Evolutionary conservation across 2,113 vertebrate species (phyloP), one percentile per base, ranked within the genome.

Genomic region (Nibea coibor): DNA sequence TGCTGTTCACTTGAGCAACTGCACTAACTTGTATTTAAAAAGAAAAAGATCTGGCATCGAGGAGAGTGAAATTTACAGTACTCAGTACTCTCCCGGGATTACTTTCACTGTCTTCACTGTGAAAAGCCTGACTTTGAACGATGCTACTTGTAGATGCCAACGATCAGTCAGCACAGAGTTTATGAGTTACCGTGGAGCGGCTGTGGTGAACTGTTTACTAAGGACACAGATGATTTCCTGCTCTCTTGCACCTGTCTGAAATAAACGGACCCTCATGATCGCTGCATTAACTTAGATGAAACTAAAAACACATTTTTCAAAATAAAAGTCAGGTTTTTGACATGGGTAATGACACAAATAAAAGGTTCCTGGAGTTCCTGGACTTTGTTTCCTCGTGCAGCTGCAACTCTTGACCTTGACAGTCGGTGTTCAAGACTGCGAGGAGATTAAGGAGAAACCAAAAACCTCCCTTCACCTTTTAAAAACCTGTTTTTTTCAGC

Each of bases 211-310:
- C 24, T 43, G 8, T 53, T 57, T 10, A 5, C 24, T 45, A 53
- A 43, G 19, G 47, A 75, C 50, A 10, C 19, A 11, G 24, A 16
- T 42, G 42, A 5, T 65, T 57, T 58, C 26, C 53, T 5, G 1
- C 39, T 28, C 5, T 45, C 53, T 22, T 80, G 39, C 70, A 75
- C 51, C 50, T 64, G 72, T 70, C 65, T 71, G 3, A 26, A 78
- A 69, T 5, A 42, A 14, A 78, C 2, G 26, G 8, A 10, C 14
- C 43, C 24, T 57, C 11, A 10, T 57, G 62, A 64, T 42, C 19
- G 9, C 57, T 63, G 47, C 54, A 54, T 15, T 54, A 20, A 50
- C 26, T 50, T 35, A 31, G 4, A 67, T 19, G 17, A 48, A 51
- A 48, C 7, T 3, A 26, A 48, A 64, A 58, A 72, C 15, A 42